Evolutionary conservation across 2,888 invertebrate genomes (phyloP).

Genomic region (Nasonovia ribisnigri): DNA sequence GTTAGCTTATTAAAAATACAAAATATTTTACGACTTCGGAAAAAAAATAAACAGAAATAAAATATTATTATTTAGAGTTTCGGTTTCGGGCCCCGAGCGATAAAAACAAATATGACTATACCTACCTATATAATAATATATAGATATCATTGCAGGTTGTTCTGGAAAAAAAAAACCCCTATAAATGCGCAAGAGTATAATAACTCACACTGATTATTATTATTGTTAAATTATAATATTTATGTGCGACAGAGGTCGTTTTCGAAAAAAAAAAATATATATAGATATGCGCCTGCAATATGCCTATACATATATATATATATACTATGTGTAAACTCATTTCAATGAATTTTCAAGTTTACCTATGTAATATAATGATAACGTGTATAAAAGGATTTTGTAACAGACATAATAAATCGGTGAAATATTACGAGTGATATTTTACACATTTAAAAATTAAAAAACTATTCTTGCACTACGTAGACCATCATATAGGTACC

Average conservation of each 20-base stretch:
- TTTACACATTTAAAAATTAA: background rate
- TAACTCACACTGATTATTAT: background rate
- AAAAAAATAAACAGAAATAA: slow-evolving; percentile 18
- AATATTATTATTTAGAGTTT: slow-evolving; percentile 9
- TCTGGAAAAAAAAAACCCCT: background rate
- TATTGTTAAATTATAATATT: background rate
- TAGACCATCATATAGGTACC: background rate
- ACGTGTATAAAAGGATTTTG: background rate
- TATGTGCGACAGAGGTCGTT: background rate
- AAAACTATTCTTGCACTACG: background rate
- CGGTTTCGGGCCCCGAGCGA: background rate
- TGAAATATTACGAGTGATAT: background rate
- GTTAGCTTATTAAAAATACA: slow-evolving; percentile 36
- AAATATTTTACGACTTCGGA: slow-evolving; percentile 41
- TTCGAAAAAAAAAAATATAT: slow-evolving; percentile 10
- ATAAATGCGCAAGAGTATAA: background rate
- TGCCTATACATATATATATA: background rate
- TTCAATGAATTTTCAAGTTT: background rate
- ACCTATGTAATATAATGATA: no score
- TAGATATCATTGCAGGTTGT: background rate
- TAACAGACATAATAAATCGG: slow-evolving; percentile 19
- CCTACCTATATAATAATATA: no score
- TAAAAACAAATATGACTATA: slow-evolving; percentile 10
- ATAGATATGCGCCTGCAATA: background rate
- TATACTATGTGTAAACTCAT: background rate